Conservation (phyloP, 2,797 vertebrate species). For the Tokudaia muenninki region DNA sequence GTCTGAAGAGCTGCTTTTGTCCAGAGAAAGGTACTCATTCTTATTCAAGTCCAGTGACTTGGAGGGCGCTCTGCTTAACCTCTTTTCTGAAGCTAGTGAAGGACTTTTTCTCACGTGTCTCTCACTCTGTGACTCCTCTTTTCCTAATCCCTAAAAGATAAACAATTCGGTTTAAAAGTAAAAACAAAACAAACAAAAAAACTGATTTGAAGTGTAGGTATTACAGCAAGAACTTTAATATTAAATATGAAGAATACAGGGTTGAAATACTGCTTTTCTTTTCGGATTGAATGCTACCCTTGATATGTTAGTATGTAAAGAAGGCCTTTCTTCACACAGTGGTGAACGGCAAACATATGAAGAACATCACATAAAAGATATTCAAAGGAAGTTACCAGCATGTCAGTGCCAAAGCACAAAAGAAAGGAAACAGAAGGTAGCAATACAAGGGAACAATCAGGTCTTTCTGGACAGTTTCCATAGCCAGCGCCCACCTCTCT, state of each 20-base stretch:
- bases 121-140: conserved; percentile 88
- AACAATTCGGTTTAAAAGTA: conserved; percentile 14
- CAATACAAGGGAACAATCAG: neutral
- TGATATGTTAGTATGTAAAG: conserved; percentile 4
- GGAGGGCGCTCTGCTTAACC: conserved; percentile 84
- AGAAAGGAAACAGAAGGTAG: neutral
- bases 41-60: conserved; percentile 93
- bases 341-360: neutral
- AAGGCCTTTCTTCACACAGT: neutral
- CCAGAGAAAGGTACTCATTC: conserved; percentile 91
- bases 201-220: neutral
- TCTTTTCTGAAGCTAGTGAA: conserved; percentile 86
- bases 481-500: conserved; percentile 22
- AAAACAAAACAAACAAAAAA: conserved; percentile 1
- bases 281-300: neutral
- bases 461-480: neutral
- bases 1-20: conserved; percentile 93
- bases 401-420: neutral
- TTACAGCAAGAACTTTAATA: conserved; percentile 56
- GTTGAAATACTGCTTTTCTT: conserved; percentile 31
- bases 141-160: conserved; percentile 75
- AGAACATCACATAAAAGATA: conserved; percentile 37
- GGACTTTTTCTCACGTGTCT: conserved; percentile 87
- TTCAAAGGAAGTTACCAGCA: conserved; percentile 29
- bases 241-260: conserved; percentile 4